A percentile compares a stretch with the other conserved stretches of the same genome.
phyloP scores from a whole-genome alignment of 2,888 invertebrate species.

The Conomelus anceps region DNA sequence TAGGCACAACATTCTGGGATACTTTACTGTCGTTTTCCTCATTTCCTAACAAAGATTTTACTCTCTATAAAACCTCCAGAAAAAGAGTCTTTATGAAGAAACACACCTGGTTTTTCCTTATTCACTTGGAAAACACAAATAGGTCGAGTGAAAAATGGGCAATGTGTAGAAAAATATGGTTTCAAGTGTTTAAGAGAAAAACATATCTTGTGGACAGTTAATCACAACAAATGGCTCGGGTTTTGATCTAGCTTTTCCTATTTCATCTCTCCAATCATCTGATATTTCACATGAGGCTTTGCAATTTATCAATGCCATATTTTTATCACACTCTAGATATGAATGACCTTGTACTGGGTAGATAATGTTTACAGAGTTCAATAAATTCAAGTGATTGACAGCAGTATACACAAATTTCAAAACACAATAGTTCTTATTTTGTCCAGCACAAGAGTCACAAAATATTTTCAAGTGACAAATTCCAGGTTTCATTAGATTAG shows the following conservation, averaged over 20 bases:
- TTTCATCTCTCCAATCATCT: slow-evolving; percentile 17
- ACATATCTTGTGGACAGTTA: slow-evolving; percentile 18
- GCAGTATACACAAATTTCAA: slow-evolving; percentile 27
- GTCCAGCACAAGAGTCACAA: slow-evolving; percentile 31
- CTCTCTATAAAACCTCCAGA: slow-evolving; percentile 19
- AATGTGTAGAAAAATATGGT: slow-evolving; percentile 7
- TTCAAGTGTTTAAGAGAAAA: slow-evolving; percentile 16
- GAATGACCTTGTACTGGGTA: slow-evolving; percentile 19
- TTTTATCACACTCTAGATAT: slow-evolving; percentile 19
- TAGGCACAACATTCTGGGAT: background rate
- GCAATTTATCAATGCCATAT: slow-evolving; percentile 19
- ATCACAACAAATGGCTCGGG: slow-evolving; percentile 20
- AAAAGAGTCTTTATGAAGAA: slow-evolving; percentile 20
- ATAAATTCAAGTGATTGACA: slow-evolving; percentile 17
- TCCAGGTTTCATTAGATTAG: slow-evolving; percentile 20
- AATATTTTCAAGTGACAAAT: slow-evolving; percentile 27
- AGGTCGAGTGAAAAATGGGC: slow-evolving; percentile 14
- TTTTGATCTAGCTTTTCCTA: slow-evolving; percentile 18
- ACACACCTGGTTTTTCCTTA: slow-evolving; percentile 4
- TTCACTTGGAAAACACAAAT: slow-evolving; percentile 13
- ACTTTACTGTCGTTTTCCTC: background rate
- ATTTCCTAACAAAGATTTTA: slow-evolving; percentile 5
- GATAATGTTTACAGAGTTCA: slow-evolving; percentile 6
- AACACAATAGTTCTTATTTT: slow-evolving; percentile 31
- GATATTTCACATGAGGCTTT: slow-evolving; percentile 19